A percentile compares a stretch with the other conserved stretches of the same genome.
These are phyloP conservation scores for Thamnaconus septentrionalis DNA, from an alignment of 2,113 vertebrate genomes.

Conservation along the genomic window DNA sequence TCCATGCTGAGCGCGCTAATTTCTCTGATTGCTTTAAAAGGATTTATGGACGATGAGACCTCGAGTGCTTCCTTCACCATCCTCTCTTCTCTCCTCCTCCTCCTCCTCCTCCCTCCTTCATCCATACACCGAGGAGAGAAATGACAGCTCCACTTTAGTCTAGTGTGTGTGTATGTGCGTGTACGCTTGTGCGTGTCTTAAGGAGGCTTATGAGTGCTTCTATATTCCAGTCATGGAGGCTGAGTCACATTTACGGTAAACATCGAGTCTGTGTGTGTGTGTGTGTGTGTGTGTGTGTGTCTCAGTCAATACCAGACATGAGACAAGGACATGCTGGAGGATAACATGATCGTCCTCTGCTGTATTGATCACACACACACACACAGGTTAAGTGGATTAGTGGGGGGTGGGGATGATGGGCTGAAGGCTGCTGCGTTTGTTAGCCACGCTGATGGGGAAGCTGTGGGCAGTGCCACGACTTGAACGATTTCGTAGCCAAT, in stretches of 20 bases:
- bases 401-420: not conserved
- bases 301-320: conserved; percentile 35
- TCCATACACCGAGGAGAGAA: too few relatives aligned
- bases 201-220: not conserved
- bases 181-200: too few relatives aligned
- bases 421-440: not conserved
- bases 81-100: too few relatives aligned
- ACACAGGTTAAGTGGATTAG: conserved; percentile 21
- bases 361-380: conserved; percentile 39
- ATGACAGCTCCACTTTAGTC: too few relatives aligned
- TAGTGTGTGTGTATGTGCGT: too few relatives aligned
- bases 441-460: conserved; percentile 42
- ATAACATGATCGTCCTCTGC: conserved; percentile 41
- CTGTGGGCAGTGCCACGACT: conserved; percentile 42
- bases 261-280: not conserved
- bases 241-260: conserved; percentile 51
- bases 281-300: not conserved
- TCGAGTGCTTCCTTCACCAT: too few relatives aligned
- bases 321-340: conserved; percentile 47
- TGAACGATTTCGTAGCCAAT: not conserved
- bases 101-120: too few relatives aligned
- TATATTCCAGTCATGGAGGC: conserved; percentile 41
- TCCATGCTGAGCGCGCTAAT: too few relatives aligned
- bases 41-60: too few relatives aligned
- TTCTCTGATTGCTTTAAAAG: too few relatives aligned